A percentile compares a stretch with the other conserved stretches of the same genome.
Conservation (phyloP, 1,140 invertebrate genomes). For the Pectinophora gossypiella region DNA sequence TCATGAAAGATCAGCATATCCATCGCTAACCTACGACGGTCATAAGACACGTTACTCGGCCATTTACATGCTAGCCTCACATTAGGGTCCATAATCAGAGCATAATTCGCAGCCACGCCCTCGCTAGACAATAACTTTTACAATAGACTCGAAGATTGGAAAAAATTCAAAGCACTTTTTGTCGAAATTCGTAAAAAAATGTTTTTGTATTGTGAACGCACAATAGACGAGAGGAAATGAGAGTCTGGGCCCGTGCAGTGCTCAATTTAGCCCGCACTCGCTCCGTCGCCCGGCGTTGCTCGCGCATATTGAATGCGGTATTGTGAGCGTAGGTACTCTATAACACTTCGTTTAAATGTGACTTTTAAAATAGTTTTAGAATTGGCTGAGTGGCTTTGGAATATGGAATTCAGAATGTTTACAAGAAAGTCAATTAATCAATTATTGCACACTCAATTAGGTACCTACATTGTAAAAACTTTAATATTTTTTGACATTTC, state of each 20-base stretch:
- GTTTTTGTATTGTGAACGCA: constrained; percentile 72
- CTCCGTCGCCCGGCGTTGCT: constrained; percentile 14
- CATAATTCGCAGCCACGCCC: constrained; percentile 29
- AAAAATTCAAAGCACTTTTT: constrained; percentile 74
- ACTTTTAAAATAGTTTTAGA: too few species aligned
- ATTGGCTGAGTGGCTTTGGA: too few species aligned
- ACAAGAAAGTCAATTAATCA: too few species aligned
- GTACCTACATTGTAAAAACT: too few species aligned
- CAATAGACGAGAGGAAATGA: constrained; percentile 69
- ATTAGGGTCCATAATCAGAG: neutral
- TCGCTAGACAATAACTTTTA: constrained; percentile 63
- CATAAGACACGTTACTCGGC: too few species aligned
- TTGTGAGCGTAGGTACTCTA: neutral
- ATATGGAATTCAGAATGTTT: too few species aligned
- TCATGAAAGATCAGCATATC: too few species aligned
- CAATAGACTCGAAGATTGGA: constrained; percentile 72
- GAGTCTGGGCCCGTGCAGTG: constrained; percentile 58
- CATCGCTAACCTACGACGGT: too few species aligned
- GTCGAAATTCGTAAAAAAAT: constrained; percentile 68
- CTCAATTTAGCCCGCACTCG: constrained; percentile 65
- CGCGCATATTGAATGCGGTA: neutral
- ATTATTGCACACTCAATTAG: too few species aligned
- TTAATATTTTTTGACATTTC: too few species aligned
- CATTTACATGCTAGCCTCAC: neutral
- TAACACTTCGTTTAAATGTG: neutral